Evolutionary conservation across 1,140 invertebrate genomes (phyloP).

Genomic region (Temnothorax nylanderi): DNA sequence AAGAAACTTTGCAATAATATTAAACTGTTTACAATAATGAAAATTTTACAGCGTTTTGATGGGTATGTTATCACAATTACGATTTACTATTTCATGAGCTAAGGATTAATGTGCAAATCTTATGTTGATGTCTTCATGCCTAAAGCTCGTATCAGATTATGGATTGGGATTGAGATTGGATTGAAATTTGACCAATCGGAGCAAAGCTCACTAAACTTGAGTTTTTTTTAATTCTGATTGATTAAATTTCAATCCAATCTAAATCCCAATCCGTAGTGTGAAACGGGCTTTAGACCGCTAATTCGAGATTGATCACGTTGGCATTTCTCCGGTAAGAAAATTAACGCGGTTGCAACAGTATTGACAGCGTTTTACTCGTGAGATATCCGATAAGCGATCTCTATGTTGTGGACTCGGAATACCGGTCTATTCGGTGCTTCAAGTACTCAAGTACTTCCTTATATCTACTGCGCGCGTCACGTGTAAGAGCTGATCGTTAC

Average conservation of each 20-base stretch:
- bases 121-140: neutral
- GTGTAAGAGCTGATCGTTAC: conserved; percentile 9
- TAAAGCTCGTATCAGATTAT: neutral
- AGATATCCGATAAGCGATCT: conserved; percentile 58
- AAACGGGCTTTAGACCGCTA: neutral
- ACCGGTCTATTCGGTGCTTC: conserved; percentile 49
- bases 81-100: neutral
- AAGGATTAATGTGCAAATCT: conserved; percentile 35
- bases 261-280: too few relatives aligned
- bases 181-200: too few relatives aligned
- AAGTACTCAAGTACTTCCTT: conserved; percentile 52
- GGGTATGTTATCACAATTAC: neutral
- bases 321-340: conserved; percentile 28
- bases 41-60: neutral
- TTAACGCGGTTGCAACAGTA: conserved; percentile 17
- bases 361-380: conserved; percentile 33
- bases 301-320: conserved; percentile 21
- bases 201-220: too few relatives aligned
- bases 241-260: too few relatives aligned
- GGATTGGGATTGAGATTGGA: too few relatives aligned
- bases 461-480: conserved; percentile 26
- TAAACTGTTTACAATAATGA: neutral
- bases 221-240: too few relatives aligned
- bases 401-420: conserved; percentile 24
- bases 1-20: neutral